Evolutionary conservation across 2,888 invertebrate genomes (phyloP).

Genomic region (Meiosimyza decipiens): DNA sequence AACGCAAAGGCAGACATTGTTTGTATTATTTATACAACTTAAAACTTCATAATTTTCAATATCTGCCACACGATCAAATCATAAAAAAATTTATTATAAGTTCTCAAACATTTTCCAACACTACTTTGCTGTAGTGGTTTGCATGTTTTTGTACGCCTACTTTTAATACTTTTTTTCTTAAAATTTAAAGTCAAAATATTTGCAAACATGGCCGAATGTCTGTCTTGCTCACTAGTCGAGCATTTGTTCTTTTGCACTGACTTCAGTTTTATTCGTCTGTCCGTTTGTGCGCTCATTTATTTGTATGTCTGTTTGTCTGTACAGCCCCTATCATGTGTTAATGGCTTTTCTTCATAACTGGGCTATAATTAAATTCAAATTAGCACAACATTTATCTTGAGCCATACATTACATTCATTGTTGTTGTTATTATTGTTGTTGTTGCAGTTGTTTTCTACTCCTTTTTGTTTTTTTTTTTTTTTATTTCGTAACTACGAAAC

Average conservation of each 20-base stretch:
- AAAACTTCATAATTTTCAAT: too few species aligned
- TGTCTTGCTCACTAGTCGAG: slow-evolving; percentile 1
- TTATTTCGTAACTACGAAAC: slow-evolving; percentile 22
- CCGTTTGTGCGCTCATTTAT: not conserved
- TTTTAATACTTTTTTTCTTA: slow-evolving; percentile 10
- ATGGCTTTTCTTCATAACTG: slow-evolving; percentile 53
- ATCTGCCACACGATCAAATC: too few species aligned
- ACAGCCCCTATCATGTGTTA: slow-evolving; percentile 51
- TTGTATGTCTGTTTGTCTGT: slow-evolving; percentile 9
- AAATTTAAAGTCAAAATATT: slow-evolving; percentile 18
- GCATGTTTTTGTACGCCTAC: slow-evolving; percentile 11
- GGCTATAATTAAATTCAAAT: slow-evolving; percentile 65
- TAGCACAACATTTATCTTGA: slow-evolving; percentile 56
- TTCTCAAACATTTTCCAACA: not conserved
- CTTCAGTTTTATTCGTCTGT: not conserved
- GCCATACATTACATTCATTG: slow-evolving; percentile 17
- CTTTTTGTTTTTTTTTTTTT: not conserved
- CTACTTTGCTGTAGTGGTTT: not conserved
- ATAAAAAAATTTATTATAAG: too few species aligned
- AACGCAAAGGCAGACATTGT: too few species aligned
- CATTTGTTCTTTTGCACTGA: not conserved
- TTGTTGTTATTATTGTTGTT: slow-evolving; percentile 2
- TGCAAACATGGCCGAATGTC: slow-evolving; percentile 20
- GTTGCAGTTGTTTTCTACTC: slow-evolving; percentile 11
- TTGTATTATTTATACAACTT: too few species aligned